These are phyloP conservation scores for Liodrosophila aerea DNA, from an alignment of 2,888 invertebrate genomes.

Conservation along the genomic window DNA sequence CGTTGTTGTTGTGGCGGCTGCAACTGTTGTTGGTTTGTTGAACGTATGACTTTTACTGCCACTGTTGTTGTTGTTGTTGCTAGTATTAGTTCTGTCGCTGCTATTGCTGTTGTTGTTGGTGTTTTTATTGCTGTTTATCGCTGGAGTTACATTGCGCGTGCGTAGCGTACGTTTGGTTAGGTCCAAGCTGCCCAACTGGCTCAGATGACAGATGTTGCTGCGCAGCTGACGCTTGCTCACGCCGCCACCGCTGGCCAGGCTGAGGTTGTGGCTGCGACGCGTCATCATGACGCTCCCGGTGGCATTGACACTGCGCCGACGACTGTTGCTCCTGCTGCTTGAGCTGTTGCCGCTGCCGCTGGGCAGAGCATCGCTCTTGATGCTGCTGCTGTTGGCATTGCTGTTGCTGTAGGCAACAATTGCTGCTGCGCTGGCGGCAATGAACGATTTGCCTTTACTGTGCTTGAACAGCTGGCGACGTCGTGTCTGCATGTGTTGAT, in stretches of 20 bases:
- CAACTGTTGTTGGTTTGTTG: conserved; percentile 52
- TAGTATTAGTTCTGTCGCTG: conserved; percentile 37
- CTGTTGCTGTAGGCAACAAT: conserved; percentile 50
- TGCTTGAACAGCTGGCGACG: conserved; percentile 56
- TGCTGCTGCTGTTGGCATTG: conserved; percentile 16
- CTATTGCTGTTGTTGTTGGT: conserved; percentile 18
- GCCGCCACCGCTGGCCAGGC: conserved; percentile 33
- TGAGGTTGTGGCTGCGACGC: conserved; percentile 46
- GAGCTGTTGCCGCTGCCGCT: conserved; percentile 9
- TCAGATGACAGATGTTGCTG: conserved; percentile 65
- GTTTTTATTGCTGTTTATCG: conserved; percentile 26
- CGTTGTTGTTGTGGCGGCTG: conserved; percentile 33
- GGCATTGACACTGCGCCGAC: conserved; percentile 15
- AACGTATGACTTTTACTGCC: conserved; percentile 51
- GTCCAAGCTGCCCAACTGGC: conserved; percentile 52
- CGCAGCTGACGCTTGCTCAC: conserved; percentile 79
- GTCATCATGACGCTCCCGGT: conserved; percentile 39
- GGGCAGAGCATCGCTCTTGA: neutral
- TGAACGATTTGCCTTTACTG: conserved; percentile 50
- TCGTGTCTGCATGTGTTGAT: conserved; percentile 68
- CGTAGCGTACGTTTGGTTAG: conserved; percentile 79
- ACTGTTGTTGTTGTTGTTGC: conserved; percentile 15
- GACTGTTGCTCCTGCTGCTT: conserved; percentile 10
- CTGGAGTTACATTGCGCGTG: conserved; percentile 79
- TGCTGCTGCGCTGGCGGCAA: conserved; percentile 35